phyloP scores from a whole-genome alignment of 2,113 vertebrate species.

The Spea multiplicata region DNA sequence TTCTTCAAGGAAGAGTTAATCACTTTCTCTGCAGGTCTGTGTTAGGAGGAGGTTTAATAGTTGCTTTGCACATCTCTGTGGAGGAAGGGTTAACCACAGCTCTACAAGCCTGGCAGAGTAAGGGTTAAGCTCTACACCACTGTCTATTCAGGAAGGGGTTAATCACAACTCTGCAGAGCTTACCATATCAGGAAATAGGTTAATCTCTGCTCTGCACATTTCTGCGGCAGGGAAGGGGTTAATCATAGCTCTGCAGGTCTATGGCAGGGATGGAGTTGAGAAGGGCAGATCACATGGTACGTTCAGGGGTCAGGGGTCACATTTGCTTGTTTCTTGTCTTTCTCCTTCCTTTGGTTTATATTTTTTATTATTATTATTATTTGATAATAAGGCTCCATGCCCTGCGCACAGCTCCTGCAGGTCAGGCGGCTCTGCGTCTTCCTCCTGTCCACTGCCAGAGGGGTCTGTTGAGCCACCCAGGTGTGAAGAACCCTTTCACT shows the following conservation, averaged over 20 bases:
- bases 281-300: constrained; percentile 46
- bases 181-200: constrained; percentile 21
- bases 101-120: constrained; percentile 26
- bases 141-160: background rate
- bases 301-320: constrained; percentile 30
- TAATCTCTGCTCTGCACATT: constrained; percentile 14
- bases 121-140: constrained; percentile 9
- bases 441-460: constrained; percentile 26
- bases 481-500: constrained; percentile 9
- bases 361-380: constrained; percentile 46
- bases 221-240: constrained; percentile 24
- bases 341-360: constrained; percentile 35
- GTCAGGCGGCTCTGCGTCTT: constrained; percentile 42
- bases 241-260: constrained; percentile 25
- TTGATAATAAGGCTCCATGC: constrained; percentile 30
- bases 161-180: background rate
- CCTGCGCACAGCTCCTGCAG: constrained; percentile 40
- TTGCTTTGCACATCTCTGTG: constrained; percentile 14
- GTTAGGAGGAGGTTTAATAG: constrained; percentile 4
- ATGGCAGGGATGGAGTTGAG: constrained; percentile 23
- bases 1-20: background rate
- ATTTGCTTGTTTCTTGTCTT: constrained; percentile 40
- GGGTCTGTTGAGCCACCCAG: constrained; percentile 20
- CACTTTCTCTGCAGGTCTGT: background rate
- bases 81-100: constrained; percentile 22